Percentiles rank a stretch among this genome's conserved stretches.
These are phyloP conservation scores for Channa maculata DNA, from an alignment of 2,113 vertebrate species.

Conservation along the genomic window DNA sequence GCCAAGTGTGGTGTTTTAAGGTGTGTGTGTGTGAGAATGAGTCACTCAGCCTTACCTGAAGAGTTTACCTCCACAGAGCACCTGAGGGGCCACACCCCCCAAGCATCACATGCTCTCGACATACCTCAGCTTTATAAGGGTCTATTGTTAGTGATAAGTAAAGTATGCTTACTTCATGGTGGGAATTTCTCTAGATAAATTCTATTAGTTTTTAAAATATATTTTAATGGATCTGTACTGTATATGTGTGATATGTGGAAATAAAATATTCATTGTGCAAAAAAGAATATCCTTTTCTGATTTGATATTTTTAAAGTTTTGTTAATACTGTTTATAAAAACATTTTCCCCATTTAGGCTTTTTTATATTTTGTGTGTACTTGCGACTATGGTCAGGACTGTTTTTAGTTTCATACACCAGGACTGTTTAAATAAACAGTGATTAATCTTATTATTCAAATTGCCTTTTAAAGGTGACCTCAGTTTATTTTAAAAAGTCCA, in stretches of 20 bases:
- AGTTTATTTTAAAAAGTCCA: constrained; percentile 73
- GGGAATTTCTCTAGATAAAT: background rate
- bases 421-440: constrained; percentile 53
- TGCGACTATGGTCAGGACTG: background rate
- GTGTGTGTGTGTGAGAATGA: constrained; percentile 76
- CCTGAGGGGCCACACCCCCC: constrained; percentile 73
- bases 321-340: background rate
- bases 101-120: constrained; percentile 69
- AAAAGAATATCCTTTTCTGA: background rate
- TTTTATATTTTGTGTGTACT: too few relatives aligned
- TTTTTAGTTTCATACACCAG: constrained; percentile 22
- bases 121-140: constrained; percentile 63
- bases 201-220: background rate
- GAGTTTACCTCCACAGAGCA: constrained; percentile 56
- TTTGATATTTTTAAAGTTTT: background rate
- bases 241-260: too few relatives aligned
- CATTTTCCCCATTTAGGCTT: background rate
- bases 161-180: constrained; percentile 37
- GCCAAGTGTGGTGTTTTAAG: constrained; percentile 57
- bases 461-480: constrained; percentile 55
- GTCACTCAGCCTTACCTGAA: constrained; percentile 64
- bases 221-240: too few relatives aligned
- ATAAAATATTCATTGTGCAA: background rate
- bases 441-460: constrained; percentile 74
- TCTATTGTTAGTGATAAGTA: constrained; percentile 60